A percentile compares a stretch with the other conserved stretches of the same genome.
Conservation (phyloP, 2,797 vertebrate genomes). For the Leucoraja ocellata region DNA sequence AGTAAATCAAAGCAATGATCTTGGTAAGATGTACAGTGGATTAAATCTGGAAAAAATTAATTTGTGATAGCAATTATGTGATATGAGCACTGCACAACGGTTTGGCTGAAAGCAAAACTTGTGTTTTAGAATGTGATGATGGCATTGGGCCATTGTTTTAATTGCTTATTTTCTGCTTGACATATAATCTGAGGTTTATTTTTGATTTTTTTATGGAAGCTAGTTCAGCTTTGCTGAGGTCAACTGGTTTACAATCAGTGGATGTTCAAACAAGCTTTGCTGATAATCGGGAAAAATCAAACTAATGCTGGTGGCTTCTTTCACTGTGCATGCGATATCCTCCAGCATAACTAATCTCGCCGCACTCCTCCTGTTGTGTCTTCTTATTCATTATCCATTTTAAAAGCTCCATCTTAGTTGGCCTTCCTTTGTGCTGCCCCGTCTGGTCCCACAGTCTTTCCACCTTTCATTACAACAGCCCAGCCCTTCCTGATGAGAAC, state of each 20-base stretch:
- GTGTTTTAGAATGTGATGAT: neutral
- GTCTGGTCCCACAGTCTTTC: too few species aligned
- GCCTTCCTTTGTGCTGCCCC: neutral
- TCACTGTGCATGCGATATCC: neutral
- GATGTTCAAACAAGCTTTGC: too few species aligned
- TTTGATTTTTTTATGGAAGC: too few species aligned
- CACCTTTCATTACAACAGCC: too few species aligned
- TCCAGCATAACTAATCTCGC: neutral
- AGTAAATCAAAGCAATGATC: neutral
- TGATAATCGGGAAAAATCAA: too few species aligned
- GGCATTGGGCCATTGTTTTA: too few species aligned
- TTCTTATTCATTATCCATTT: neutral
- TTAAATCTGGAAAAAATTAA: neutral
- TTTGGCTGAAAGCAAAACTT: neutral
- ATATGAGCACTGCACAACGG: neutral
- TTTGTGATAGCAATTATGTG: neutral
- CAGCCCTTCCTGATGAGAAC: neutral
- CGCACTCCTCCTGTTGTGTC: neutral
- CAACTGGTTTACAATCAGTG: too few species aligned
- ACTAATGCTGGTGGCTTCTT: neutral
- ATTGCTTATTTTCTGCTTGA: too few species aligned
- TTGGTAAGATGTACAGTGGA: neutral
- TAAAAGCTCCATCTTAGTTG: neutral
- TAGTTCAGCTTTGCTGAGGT: too few species aligned
- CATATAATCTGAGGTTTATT: too few species aligned